Evolutionary conservation across 2,888 invertebrate species (phyloP), one percentile per base, ranked within the genome.

Genomic region (Eupithecia centaureata): DNA sequence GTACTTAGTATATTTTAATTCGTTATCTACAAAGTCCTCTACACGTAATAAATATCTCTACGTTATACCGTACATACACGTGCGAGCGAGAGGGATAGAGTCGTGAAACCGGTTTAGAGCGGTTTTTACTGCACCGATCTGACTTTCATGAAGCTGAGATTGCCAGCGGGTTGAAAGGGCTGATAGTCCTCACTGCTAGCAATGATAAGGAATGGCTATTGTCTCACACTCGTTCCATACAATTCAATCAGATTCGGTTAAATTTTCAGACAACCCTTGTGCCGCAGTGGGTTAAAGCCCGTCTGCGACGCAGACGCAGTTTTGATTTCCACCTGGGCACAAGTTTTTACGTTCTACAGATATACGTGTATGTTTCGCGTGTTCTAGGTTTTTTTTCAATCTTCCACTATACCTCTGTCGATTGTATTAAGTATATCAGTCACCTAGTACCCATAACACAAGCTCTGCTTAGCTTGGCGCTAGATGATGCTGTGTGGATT

Each of bases 101-200:
- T 57, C 57, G 32, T 57, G 32, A 57, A 57, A 57, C 32, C 76
- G 71, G 76, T 82, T 63, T 81, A 77, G 80, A 81, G 73, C 69
- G 42, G 73, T 74, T 66, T 61, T 72, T 73, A 66, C 54, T 74
- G 73, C 73, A 71, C 75, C 27, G 52, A 57, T 73, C 73, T 67
- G 76, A 78, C 76, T 78, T 78, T 76, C 77, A 79, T 77, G 75
- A 75, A 69, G 76, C 73, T 61, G 61, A 42, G 68, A 68, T 68
- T 68, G 65, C 65, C 61, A n/a, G 30, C 47, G 42, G 18, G 59
- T 61, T 63, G 42, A 52, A 52, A 56, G 54, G 10, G 30, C 28
- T 56, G 27, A 56, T 56, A n/a, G 30, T 4, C 54, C 22, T 47
- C 22, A 47, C 12, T 10, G 54, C 27, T 30, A 12, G 30, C 28